These are phyloP conservation scores for Eristalis pertinax DNA, from an alignment of 2,888 invertebrate species.

Conservation along the genomic window DNA sequence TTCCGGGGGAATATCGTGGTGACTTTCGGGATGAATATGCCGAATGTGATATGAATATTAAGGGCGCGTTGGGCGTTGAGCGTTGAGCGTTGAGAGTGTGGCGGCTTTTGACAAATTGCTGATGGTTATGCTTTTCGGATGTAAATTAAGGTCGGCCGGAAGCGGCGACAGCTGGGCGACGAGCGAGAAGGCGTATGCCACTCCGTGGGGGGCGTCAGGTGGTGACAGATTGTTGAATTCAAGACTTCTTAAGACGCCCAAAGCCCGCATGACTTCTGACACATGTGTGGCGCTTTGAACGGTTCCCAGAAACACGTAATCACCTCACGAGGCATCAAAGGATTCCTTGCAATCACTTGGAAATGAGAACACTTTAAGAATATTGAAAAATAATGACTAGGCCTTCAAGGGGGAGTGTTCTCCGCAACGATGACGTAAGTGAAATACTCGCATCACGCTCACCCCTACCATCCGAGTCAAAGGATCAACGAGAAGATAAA, in stretches of 20 bases:
- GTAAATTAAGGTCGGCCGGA: not conserved
- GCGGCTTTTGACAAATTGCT: slow-evolving; percentile 5
- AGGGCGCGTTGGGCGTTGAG: not conserved
- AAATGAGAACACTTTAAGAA: too few species aligned
- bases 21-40: not conserved
- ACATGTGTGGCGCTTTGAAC: too few species aligned
- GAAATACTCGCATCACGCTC: not conserved
- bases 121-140: slow-evolving; percentile 7
- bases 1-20: not conserved
- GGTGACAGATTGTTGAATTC: too few species aligned
- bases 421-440: not conserved
- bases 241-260: too few species aligned
- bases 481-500: not conserved
- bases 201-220: too few species aligned
- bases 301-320: too few species aligned
- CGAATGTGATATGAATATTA: slow-evolving; percentile 23
- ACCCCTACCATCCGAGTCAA: not conserved
- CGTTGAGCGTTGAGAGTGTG: not conserved
- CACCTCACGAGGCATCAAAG: not conserved
- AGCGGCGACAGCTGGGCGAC: not conserved
- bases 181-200: not conserved
- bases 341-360: not conserved
- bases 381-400: too few species aligned
- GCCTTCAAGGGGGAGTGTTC: not conserved
- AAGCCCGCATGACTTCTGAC: too few species aligned